Conservation (phyloP, 2,888 invertebrate species). For the Ormia ochracea region DNA sequence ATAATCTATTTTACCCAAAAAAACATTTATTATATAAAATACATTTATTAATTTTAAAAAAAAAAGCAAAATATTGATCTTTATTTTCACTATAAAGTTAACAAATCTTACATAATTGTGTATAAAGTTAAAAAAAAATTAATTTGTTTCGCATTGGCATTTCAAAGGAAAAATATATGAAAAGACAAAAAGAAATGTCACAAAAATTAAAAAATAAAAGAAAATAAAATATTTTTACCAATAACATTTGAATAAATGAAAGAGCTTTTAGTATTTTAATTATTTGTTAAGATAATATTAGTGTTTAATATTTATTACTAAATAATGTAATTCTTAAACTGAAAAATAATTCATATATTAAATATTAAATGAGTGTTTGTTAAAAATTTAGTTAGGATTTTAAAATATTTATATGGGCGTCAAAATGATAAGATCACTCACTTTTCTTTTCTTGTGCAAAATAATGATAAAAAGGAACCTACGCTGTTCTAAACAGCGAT, state of each 20-base stretch:
- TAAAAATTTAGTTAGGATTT: constrained; percentile 25
- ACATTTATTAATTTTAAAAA: too few species aligned
- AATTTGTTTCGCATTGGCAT: not conserved
- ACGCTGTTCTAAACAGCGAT: too few species aligned
- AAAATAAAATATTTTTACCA: not conserved
- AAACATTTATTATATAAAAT: too few species aligned
- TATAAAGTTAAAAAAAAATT: constrained; percentile 15
- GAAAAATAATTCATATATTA: not conserved
- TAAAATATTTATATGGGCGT: not conserved
- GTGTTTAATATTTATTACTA: too few species aligned
- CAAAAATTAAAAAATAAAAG: not conserved
- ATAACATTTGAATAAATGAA: constrained; percentile 14
- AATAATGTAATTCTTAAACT: not conserved
- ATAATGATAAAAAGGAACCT: too few species aligned
- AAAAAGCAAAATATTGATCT: too few species aligned
- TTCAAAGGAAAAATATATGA: constrained; percentile 22
- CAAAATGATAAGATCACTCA: not conserved
- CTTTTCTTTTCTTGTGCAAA: too few species aligned
- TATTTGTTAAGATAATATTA: constrained; percentile 24
- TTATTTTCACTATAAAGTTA: constrained; percentile 35
- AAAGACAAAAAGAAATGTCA: constrained; percentile 34
- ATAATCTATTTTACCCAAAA: too few species aligned
- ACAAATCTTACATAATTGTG: constrained; percentile 48
- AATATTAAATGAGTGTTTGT: not conserved
- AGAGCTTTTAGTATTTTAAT: constrained; percentile 58